Evolutionary conservation across 2,888 invertebrate species (phyloP), one percentile per base, ranked within the genome.

Genomic region (Phalangium opilio): DNA sequence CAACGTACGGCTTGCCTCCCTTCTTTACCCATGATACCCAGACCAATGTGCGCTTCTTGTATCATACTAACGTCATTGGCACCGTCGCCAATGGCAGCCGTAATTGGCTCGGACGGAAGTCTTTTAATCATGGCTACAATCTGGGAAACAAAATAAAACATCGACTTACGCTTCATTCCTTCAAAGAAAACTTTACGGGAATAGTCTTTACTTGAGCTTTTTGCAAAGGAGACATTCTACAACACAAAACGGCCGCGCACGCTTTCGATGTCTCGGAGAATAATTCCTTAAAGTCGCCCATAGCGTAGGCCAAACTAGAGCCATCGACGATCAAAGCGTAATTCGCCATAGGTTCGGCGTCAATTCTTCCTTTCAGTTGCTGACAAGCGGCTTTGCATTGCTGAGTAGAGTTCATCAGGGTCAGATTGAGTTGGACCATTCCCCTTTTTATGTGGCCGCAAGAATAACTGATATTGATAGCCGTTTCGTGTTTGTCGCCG

Each of bases 41-140:
- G 79, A 1, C 96, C 96, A 15, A 96, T 85, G 65, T 95, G 90
- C 0, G 96, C 95, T 45, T 87, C 89, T 67, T 91, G 83, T 58
- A 89, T 85, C 93, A 93, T 95, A 39, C 87, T 87, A 3, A 95
- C 93, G 64, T 95, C 93, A 68, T 93, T 93, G 40, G 93, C 93
- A 38, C 93, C 93, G 67, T 95, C 93, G 0, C 93, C 73, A 62
- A 50, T 19, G 44, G 57, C 46, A n/a, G 48, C 47, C 2, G 47
- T 51, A 7, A 51, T 45, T 35, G 47, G 50, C 7, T 19, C 12
- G n/a, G 8, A 11, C 15, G 43, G 15, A 14, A 14, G 14, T 5
- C 18, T 35, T 21, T 50, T 38, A 19, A 50, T 41, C 41, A 43
- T 34, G 15, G 20, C 19, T 17, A 42, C n/a, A 27, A 19, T 43